These are phyloP conservation scores for Diglossa brunneiventris DNA, from an alignment of 2,113 vertebrate species.

Conservation along the genomic window DNA sequence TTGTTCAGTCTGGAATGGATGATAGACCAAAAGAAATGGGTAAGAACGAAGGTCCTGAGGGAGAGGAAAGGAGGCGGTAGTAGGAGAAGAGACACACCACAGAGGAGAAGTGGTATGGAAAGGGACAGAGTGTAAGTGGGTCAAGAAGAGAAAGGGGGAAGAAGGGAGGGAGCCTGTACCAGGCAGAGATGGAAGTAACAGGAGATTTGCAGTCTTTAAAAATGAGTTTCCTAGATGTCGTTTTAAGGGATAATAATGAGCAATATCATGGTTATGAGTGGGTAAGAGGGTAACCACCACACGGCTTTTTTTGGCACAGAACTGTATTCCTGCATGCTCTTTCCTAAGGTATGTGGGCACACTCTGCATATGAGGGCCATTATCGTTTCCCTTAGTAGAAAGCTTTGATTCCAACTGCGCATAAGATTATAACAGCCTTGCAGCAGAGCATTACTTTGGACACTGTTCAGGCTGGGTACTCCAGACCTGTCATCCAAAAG, in stretches of 20 bases:
- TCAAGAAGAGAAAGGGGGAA: neutral
- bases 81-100: neutral
- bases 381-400: neutral
- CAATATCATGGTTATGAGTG: neutral
- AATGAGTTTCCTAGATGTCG: neutral
- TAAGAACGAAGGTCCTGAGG: neutral
- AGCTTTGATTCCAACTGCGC: neutral
- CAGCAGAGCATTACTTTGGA: neutral
- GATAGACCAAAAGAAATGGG: neutral
- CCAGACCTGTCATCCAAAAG: neutral
- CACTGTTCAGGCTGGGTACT: neutral
- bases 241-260: neutral
- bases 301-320: neutral
- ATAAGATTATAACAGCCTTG: neutral
- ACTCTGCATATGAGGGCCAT: neutral
- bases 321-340: neutral
- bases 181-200: neutral
- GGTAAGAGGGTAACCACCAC: neutral
- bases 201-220: neutral
- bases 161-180: neutral
- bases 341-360: neutral
- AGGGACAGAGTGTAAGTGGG: neutral
- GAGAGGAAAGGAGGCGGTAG: neutral
- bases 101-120: neutral
- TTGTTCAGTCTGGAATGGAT: fast-evolving